Evolutionary conservation across 2,888 invertebrate species (phyloP), one percentile per base, ranked within the genome.

Genomic region (Noctua fimbriata): DNA sequence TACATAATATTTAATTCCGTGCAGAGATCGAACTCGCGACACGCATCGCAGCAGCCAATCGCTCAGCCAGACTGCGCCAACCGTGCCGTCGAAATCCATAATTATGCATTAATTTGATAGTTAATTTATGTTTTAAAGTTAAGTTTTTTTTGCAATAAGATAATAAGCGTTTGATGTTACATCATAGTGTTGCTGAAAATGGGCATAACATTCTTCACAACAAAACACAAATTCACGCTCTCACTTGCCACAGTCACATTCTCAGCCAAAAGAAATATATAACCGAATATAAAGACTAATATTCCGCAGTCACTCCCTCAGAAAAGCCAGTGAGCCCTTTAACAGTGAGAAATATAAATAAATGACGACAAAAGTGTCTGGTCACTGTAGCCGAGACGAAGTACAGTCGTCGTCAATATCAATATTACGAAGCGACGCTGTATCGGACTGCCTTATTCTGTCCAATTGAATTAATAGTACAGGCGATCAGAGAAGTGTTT

Each of bases 331-430:
- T 67, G 72, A 87, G 83, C 73, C 81, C 78, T 83, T 83, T 82
- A 78, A 73, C 69, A 65, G 85, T 52, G 72, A 52, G 81, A 77
- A 89, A 88, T 87, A 83, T 83, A 89, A 83, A 90, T 83, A 87
- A 87, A 90, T 85, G 81, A 84, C 83, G 80, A 83, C 88, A 88
- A 88, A 90, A 90, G 87, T 92, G 92, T 92, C 93, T 87, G 82
- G 88, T 92, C 90, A 91, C 89, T 89, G 91, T 90, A 91, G 93
- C 93, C 93, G 93, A 92, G 88, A 91, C 91, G 81, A 87, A 88
- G 93, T 92, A 93, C 93, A 94, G 93, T 92, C 93, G 90, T 91
- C 92, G 91, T 93, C 94, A 94, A 94, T 94, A 93, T 93, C 91
- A 93, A 94, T 94, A 93, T 91, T 88, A 88, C 86, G 82, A 63